A percentile compares a stretch with the other conserved stretches of the same genome.
These are phyloP conservation scores for Apaloderma vittatum DNA, from an alignment of 2,113 vertebrate species.

Conservation along the genomic window DNA sequence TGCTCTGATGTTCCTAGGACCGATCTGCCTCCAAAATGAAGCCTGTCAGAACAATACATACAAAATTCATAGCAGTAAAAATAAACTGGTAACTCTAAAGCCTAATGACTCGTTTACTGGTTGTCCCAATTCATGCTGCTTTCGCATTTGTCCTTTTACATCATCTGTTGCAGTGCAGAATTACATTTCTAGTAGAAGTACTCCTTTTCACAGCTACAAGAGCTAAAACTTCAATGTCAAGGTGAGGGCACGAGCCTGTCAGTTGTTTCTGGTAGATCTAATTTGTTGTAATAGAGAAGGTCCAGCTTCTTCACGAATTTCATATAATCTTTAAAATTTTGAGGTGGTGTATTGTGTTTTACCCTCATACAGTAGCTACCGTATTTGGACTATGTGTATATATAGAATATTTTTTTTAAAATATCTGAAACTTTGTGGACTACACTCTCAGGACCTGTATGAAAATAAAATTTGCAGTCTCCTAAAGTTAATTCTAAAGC, in stretches of 20 bases:
- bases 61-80: neutral
- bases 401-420: neutral
- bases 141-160: neutral
- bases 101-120: neutral
- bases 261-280: neutral
- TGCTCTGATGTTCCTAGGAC: neutral
- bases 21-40: neutral
- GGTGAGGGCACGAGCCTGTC: rapidly evolving
- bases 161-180: neutral
- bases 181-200: neutral
- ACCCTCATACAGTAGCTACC: neutral
- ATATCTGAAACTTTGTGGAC: neutral
- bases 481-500: neutral
- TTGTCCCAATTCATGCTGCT: neutral
- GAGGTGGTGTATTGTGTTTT: neutral
- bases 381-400: neutral
- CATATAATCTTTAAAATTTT: neutral
- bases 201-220: neutral
- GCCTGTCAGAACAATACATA: neutral
- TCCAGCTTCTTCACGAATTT: neutral
- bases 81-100: neutral
- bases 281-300: neutral
- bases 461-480: neutral
- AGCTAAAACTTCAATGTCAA: neutral
- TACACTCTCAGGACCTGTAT: neutral